phyloP scores from a whole-genome alignment of 1,140 invertebrate species.

The Lasioglossum albipes region DNA sequence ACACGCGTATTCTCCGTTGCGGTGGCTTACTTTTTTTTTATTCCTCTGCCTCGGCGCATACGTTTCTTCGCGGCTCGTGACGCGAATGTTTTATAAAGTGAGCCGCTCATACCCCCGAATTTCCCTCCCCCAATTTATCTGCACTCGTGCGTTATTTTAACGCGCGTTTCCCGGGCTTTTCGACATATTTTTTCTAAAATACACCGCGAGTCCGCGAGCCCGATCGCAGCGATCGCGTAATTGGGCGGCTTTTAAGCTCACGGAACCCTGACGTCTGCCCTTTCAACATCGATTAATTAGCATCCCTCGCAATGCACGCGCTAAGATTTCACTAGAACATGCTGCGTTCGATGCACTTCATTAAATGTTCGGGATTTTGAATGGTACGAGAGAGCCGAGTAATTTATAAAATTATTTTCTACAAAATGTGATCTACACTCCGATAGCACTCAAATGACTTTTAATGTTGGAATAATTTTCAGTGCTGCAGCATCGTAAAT shows the following conservation, averaged over 20 bases:
- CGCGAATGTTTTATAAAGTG: slow-evolving; percentile 34
- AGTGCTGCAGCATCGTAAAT: no score
- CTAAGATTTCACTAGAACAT: neutral
- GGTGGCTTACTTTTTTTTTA: neutral
- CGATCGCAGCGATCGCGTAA: slow-evolving; percentile 15
- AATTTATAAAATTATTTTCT: no score
- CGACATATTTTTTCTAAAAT: slow-evolving; percentile 3
- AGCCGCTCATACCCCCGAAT: slow-evolving; percentile 12
- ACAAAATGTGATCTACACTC: no score
- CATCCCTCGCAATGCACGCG: neutral
- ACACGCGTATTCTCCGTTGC: slow-evolving; percentile 31
- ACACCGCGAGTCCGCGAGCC: neutral
- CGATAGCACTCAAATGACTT: no score
- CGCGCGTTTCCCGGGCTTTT: slow-evolving; percentile 6
- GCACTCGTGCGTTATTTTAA: slow-evolving; percentile 27
- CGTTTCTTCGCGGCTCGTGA: slow-evolving; percentile 29
- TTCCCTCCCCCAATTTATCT: slow-evolving; percentile 14
- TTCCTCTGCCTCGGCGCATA: slow-evolving; percentile 36
- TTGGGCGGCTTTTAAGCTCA: neutral
- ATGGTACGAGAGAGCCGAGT: no score
- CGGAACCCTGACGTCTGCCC: neutral
- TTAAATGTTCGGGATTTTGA: no score
- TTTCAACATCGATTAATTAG: neutral
- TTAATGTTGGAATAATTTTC: no score
- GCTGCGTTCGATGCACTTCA: neutral